These are phyloP conservation scores for Paraescarpia echinospica DNA, from an alignment of 1,140 invertebrate species.

Conservation along the genomic window DNA sequence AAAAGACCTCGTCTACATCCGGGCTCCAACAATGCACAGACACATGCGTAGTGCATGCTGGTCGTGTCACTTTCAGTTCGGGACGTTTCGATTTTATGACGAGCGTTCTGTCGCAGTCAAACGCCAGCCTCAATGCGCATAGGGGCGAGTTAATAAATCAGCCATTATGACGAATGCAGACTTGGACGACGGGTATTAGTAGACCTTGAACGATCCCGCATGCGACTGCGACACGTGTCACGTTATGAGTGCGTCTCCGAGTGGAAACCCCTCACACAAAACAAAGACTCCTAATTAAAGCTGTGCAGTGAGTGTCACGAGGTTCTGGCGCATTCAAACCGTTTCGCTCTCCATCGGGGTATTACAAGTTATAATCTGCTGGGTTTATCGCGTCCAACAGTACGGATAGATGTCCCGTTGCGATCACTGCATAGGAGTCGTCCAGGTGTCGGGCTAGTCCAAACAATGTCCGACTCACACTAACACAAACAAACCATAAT, in stretches of 20 bases:
- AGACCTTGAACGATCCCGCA: neutral
- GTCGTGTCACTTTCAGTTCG: neutral
- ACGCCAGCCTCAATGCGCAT: neutral
- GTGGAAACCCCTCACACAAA: neutral
- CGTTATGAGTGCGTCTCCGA: neutral
- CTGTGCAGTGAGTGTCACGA: neutral
- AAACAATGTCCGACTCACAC: neutral
- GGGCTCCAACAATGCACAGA: neutral
- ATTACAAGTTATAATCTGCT: neutral
- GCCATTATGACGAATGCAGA: neutral
- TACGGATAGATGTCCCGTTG: neutral
- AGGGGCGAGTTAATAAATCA: slow-evolving; percentile 5
- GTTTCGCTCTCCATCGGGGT: neutral
- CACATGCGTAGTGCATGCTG: neutral
- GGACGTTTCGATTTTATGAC: neutral
- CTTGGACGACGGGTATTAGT: neutral
- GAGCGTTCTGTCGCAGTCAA: neutral
- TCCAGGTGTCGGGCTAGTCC: neutral
- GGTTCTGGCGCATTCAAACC: neutral
- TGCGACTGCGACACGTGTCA: neutral
- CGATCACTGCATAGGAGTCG: neutral
- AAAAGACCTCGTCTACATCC: slow-evolving; percentile 4
- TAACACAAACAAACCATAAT: slow-evolving; percentile 1
- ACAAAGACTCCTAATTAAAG: neutral
- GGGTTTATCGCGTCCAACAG: neutral